phyloP scores from a whole-genome alignment of 1,140 invertebrate species.

The Lanistes nyassanus region DNA sequence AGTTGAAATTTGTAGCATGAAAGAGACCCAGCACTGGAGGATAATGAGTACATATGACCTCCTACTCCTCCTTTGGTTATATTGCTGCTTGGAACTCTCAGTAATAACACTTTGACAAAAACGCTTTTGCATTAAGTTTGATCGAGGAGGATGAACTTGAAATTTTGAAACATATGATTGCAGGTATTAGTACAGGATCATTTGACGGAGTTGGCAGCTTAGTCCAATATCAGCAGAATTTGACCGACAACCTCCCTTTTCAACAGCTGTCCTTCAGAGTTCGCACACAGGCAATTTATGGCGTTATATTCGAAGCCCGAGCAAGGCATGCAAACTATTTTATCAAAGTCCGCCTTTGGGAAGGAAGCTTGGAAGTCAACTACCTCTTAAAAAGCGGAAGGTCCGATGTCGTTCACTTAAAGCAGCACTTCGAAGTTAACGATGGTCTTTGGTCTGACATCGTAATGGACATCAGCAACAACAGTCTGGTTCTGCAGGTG shows the following conservation, averaged over 20 bases:
- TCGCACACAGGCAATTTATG: constrained; percentile 46
- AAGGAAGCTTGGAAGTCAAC: constrained; percentile 34
- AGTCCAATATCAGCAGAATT: constrained; percentile 22
- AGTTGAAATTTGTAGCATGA: too few relatives aligned
- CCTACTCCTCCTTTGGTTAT: too few relatives aligned
- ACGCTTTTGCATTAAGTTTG: too few relatives aligned
- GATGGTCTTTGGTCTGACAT: constrained; percentile 32
- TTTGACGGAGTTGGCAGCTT: constrained; percentile 41
- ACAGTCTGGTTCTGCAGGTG: background rate
- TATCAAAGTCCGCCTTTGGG: constrained; percentile 27
- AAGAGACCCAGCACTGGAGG: too few relatives aligned
- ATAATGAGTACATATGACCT: too few relatives aligned
- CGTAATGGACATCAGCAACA: background rate
- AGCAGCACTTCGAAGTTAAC: background rate
- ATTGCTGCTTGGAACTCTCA: too few relatives aligned
- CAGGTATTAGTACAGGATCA: constrained; percentile 51
- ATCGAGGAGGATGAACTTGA: too few relatives aligned
- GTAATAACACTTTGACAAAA: too few relatives aligned
- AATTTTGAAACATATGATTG: constrained; percentile 20
- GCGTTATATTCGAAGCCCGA: constrained; percentile 43
- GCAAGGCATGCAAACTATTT: constrained; percentile 31
- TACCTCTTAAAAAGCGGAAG: constrained; percentile 29
- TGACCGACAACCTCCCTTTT: background rate
- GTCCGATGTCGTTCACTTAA: constrained; percentile 2
- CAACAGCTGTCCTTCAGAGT: constrained; percentile 44